A percentile compares a stretch with the other conserved stretches of the same genome.
Conservation (phyloP, 2,113 vertebrate genomes). For the Rhadina sibilatrix region DNA sequence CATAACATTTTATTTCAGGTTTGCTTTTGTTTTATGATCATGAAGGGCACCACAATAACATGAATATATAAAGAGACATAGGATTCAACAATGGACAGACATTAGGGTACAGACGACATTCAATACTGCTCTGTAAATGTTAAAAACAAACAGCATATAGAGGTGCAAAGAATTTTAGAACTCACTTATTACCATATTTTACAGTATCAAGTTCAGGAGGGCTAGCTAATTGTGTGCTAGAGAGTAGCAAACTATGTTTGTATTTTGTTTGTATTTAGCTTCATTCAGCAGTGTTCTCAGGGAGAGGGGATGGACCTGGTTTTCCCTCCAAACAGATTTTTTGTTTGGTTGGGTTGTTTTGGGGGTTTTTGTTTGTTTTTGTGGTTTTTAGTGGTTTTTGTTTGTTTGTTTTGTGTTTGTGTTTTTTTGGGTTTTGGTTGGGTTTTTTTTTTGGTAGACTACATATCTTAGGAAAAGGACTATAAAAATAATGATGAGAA, state of each 20-base stretch:
- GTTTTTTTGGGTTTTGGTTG: too few species aligned
- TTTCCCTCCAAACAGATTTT: background rate
- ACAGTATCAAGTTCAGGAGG: background rate
- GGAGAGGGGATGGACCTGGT: background rate
- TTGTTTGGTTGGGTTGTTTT: background rate
- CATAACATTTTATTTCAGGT: background rate
- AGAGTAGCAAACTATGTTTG: background rate
- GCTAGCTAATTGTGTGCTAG: background rate
- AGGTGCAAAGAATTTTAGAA: background rate
- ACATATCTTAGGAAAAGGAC: background rate
- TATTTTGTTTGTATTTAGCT: background rate
- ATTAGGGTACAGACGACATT: background rate
- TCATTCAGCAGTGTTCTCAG: conserved; percentile 3
- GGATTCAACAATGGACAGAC: background rate
- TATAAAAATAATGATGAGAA: background rate
- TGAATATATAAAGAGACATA: background rate
- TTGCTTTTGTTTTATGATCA: background rate
- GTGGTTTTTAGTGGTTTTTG: too few species aligned
- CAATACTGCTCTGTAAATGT: background rate
- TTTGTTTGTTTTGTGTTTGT: background rate
- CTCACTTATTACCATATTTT: background rate
- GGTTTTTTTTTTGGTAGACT: background rate
- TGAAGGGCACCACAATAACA: background rate
- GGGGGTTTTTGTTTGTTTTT: too few species aligned
- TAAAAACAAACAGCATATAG: background rate